phyloP scores from a whole-genome alignment of 2,888 invertebrate genomes.

The Argynnis bischoffii region DNA sequence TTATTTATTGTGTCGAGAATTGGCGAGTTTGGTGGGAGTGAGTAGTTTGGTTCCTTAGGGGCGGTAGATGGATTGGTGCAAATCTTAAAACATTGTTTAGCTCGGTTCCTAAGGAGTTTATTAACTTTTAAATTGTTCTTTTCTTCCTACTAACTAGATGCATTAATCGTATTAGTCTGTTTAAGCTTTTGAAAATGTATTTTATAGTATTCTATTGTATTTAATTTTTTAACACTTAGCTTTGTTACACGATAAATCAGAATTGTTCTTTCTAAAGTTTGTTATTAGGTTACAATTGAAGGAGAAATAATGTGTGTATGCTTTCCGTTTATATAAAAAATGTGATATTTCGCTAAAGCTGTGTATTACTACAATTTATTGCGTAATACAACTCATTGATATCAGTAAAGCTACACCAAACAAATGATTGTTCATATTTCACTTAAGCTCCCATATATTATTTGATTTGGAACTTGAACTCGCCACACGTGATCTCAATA shows the following conservation, averaged over 20 bases:
- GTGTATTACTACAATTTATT: background rate
- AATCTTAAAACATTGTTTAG: conserved; percentile 26
- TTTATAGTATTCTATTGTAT: background rate
- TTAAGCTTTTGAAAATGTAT: background rate
- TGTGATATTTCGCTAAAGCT: background rate
- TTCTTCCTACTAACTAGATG: background rate
- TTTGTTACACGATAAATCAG: no score
- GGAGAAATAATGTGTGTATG: no score
- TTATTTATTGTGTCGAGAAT: conserved; percentile 74
- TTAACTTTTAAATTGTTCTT: conserved; percentile 15
- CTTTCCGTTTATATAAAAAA: no score
- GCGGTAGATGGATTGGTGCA: conserved; percentile 37
- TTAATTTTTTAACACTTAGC: no score
- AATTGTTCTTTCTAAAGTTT: no score
- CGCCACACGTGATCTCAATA: conserved; percentile 39
- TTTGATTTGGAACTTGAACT: conserved; percentile 32
- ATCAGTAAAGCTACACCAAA: conserved; percentile 5
- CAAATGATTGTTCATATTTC: conserved; percentile 23
- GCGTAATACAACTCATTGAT: conserved; percentile 9
- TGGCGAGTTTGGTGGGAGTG: conserved; percentile 50
- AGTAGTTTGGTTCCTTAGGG: conserved; percentile 41
- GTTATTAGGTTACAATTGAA: no score
- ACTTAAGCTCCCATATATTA: conserved; percentile 12
- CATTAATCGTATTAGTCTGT: background rate
- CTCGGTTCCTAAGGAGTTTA: conserved; percentile 19